Conservation (phyloP, 2,797 vertebrate species). For the Urophycis tenuis region DNA sequence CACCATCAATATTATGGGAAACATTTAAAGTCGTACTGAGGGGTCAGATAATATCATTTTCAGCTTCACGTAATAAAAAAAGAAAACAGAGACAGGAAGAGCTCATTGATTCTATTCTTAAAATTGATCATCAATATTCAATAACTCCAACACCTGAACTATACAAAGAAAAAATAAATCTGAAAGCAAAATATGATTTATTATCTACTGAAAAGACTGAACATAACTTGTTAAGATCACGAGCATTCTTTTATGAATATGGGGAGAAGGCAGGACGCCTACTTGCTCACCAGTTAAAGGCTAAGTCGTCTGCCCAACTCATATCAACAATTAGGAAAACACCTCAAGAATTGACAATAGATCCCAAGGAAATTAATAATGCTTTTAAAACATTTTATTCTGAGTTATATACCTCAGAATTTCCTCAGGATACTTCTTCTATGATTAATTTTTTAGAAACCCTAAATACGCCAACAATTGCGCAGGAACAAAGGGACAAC, state of each 20-base stretch:
- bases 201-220: not conserved
- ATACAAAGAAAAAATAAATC: not conserved
- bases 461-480: not conserved
- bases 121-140: not conserved
- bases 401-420: constrained; percentile 1
- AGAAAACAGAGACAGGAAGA: not conserved
- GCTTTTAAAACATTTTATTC: too few species aligned
- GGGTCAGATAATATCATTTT: not conserved
- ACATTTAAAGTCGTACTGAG: constrained; percentile 1
- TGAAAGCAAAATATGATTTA: not conserved
- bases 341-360: not conserved
- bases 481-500: not conserved
- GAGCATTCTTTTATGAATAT: not conserved
- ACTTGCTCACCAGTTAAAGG: not conserved
- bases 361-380: not conserved
- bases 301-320: not conserved
- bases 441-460: not conserved
- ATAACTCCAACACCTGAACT: not conserved
- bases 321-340: not conserved
- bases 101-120: not conserved
- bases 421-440: constrained; percentile 2
- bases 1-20: not conserved
- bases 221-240: not conserved
- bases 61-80: not conserved
- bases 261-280: not conserved